Percentiles rank a stretch among this genome's conserved stretches.
Conservation (phyloP, 2,888 invertebrate species). For the Troilus luridus region DNA sequence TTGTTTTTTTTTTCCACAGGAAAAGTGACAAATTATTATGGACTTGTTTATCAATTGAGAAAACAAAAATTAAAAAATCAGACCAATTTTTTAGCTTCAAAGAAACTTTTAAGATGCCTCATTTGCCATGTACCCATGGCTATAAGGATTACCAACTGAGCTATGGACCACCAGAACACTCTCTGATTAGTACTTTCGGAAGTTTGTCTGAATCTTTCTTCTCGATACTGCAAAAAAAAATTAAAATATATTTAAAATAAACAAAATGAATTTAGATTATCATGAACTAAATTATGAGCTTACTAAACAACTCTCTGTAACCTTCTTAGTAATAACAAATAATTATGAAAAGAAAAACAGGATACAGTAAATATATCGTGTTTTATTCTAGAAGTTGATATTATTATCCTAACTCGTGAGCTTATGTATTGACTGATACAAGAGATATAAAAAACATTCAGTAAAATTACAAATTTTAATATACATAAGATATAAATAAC, state of each 20-base stretch:
- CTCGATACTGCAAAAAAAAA: slow-evolving; percentile 84
- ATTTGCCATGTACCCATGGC: slow-evolving; percentile 99
- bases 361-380: no score
- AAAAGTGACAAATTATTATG: slow-evolving; percentile 22
- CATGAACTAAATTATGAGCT: neutral
- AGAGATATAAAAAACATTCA: no score
- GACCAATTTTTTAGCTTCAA: slow-evolving; percentile 98
- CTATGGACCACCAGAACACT: slow-evolving; percentile 96
- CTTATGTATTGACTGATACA: no score
- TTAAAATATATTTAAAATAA: neutral
- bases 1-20: slow-evolving; percentile 30
- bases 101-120: slow-evolving; percentile 98
- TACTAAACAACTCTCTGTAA: neutral
- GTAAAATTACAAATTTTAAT: no score
- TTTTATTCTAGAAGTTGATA: no score
- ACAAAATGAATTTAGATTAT: neutral
- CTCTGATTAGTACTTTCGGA: slow-evolving; percentile 97
- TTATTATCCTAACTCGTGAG: no score
- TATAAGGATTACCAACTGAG: slow-evolving; percentile 91
- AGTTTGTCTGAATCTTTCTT: slow-evolving; percentile 96
- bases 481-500: no score
- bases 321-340: neutral
- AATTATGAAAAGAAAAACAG: no score
- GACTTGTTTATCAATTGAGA: neutral
- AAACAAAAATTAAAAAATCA: slow-evolving; percentile 69